Conservation (phyloP, 2,797 vertebrate species). For the Onychomys torridus region DNA sequence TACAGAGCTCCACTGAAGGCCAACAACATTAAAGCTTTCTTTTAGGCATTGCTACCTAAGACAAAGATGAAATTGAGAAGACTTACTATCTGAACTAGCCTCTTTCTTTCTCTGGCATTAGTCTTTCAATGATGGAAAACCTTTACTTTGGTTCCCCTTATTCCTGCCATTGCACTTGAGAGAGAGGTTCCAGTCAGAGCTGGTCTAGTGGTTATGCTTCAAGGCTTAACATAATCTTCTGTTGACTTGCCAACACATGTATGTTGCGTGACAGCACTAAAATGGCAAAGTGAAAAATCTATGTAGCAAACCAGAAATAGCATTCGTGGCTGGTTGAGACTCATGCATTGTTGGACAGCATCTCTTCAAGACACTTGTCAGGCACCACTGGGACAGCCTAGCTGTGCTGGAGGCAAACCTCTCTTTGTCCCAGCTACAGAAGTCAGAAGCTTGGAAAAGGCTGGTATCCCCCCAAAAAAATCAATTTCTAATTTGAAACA, state of each 20-base stretch:
- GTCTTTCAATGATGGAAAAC: constrained; percentile 57
- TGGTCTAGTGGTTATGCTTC: constrained; percentile 66
- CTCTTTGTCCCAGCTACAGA: constrained; percentile 85
- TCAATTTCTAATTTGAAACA: constrained; percentile 92
- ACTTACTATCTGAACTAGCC: constrained; percentile 52
- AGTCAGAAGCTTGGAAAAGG: constrained; percentile 87
- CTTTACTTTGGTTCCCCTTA: constrained; percentile 58
- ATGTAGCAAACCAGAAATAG: constrained; percentile 85
- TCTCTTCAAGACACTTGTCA: constrained; percentile 84
- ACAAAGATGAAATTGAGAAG: constrained; percentile 57
- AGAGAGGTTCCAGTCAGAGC: constrained; percentile 65
- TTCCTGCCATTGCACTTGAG: constrained; percentile 60
- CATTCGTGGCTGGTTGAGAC: constrained; percentile 86
- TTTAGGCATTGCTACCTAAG: constrained; percentile 58
- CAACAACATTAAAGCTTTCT: constrained; percentile 46
- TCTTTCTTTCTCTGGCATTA: constrained; percentile 54
- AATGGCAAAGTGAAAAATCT: constrained; percentile 86
- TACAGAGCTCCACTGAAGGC: constrained; percentile 3
- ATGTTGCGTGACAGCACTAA: constrained; percentile 84
- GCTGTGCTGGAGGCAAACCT: constrained; percentile 87
- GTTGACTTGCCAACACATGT: constrained; percentile 83
- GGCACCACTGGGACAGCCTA: constrained; percentile 84
- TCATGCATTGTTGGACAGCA: constrained; percentile 85
- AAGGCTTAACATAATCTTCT: constrained; percentile 80
- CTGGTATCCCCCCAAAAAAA: constrained; percentile 89